A percentile compares a stretch with the other conserved stretches of the same genome.
Evolutionary conservation across 1,140 invertebrate species (phyloP).

Genomic region (Periplaneta americana): DNA sequence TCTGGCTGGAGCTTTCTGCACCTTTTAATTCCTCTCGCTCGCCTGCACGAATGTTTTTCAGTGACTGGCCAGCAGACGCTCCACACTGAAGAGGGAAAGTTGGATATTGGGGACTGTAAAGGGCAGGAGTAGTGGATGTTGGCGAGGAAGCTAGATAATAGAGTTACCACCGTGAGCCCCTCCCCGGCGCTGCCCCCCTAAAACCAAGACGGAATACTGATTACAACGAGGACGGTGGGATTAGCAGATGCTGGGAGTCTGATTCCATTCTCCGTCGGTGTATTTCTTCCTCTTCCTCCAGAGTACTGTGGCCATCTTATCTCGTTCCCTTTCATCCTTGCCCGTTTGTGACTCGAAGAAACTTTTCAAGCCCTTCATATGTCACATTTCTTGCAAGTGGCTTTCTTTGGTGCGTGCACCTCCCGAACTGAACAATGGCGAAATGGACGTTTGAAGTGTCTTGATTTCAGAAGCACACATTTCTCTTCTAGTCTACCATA

Average conservation of each 20-base stretch:
- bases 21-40: background rate
- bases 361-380: background rate
- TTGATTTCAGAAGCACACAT: no score
- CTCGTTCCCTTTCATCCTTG: background rate
- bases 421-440: no score
- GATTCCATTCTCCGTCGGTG: background rate
- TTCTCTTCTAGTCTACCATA: no score
- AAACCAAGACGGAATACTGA: constrained; percentile 8
- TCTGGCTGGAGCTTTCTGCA: background rate
- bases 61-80: no score
- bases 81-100: background rate
- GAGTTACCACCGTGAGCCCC: background rate
- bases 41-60: no score
- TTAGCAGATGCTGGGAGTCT: background rate
- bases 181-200: background rate
- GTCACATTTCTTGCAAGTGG: background rate
- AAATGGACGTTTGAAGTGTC: no score
- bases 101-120: background rate
- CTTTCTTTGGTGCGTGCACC: no score
- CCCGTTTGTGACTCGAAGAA: background rate
- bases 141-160: constrained; percentile 1
- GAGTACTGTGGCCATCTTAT: background rate
- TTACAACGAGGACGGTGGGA: background rate
- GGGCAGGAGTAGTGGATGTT: background rate
- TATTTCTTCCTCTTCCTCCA: background rate